Percentiles rank a stretch among this genome's conserved stretches.
These are phyloP conservation scores for Aradophagus sp. DNA, from an alignment of 1,140 invertebrate genomes.

Conservation along the genomic window DNA sequence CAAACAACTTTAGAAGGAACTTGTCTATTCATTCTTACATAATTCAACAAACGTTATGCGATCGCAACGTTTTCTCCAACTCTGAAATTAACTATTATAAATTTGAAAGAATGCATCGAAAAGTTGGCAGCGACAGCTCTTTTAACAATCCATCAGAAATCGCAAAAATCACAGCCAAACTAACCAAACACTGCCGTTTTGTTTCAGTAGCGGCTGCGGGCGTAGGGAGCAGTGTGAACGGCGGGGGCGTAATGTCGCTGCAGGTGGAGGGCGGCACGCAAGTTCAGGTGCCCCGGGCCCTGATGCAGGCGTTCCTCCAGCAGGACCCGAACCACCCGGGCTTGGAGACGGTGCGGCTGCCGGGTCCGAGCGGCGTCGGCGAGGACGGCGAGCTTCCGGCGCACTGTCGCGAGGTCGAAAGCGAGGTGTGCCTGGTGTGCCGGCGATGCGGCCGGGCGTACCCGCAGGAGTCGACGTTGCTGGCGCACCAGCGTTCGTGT, in stretches of 20 bases:
- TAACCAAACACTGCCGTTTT: too few relatives aligned
- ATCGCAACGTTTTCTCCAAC: too few relatives aligned
- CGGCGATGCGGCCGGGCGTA: slow-evolving; percentile 90
- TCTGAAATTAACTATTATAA: too few relatives aligned
- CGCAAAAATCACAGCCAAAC: too few relatives aligned
- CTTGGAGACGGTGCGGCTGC: slow-evolving; percentile 79
- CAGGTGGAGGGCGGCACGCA: slow-evolving; percentile 75
- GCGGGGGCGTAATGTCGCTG: slow-evolving; percentile 66
- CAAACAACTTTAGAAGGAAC: too few relatives aligned
- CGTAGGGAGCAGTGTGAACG: slow-evolving; percentile 62
- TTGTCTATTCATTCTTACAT: too few relatives aligned
- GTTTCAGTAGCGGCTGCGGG: slow-evolving; percentile 70
- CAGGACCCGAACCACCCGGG: slow-evolving; percentile 80
- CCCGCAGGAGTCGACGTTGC: slow-evolving; percentile 82
- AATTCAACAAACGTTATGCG: too few relatives aligned
- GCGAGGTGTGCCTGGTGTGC: slow-evolving; percentile 89
- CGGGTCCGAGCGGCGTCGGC: slow-evolving; percentile 59
- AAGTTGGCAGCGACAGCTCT: too few relatives aligned
- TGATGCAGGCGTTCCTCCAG: slow-evolving; percentile 80
- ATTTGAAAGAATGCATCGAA: too few relatives aligned
- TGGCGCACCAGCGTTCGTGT: slow-evolving; percentile 83
- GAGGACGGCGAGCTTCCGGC: slow-evolving; percentile 72
- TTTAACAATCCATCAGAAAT: too few relatives aligned
- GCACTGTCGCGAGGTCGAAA: slow-evolving; percentile 78
- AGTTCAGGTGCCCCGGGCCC: slow-evolving; percentile 79